Evolutionary conservation across 2,113 vertebrate genomes (phyloP), one percentile per base, ranked within the genome.

Genomic region (Ciconia boyciana): DNA sequence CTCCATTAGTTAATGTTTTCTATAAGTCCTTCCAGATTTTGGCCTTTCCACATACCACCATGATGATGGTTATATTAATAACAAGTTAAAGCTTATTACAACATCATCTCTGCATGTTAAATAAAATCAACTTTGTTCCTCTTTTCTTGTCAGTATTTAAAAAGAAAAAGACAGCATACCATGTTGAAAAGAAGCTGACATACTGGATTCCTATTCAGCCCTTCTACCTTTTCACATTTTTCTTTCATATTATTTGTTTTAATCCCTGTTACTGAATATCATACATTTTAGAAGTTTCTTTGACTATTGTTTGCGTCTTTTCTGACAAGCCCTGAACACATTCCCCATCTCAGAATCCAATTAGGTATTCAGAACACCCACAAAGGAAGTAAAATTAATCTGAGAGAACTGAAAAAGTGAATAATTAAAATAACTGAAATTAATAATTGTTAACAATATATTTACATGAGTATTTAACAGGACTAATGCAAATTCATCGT

Each of bases 351-450:
- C 61, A 65, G 61, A 93, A 92, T 89, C 29, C 39, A 74, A 43
- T 65, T 54, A 74, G 51, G 28, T n/a, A 54, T 78, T 86, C 68
- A 90, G 32, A 92, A 90, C 28, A 90, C 21, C 41, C 58, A 61
- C 57, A 92, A 66, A 84, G 31, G 57, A 94, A 90, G 16, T 36
- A 74, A 90, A 93, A 89, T 81, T 81, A 85, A 74, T 57, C 62
- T 52, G 16, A 82, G 31, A 49, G 19, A 89, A 69, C 24, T 46
- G 10, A 68, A 90, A 83, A 90, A 69, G 22, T 49, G 49, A 86
- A 51, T 65, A 89, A 79, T 80, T 86, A 83, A 62, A 94, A 60
- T 72, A 92, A 74, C 16, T 18, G 12, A 83, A 94, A 81, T 78
- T 5, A 92, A 62, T 84, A 2, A 32, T 79, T 43, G 20, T 75